Conservation (phyloP, 2,113 vertebrate species). For the Oncorhynchus tshawytscha region DNA sequence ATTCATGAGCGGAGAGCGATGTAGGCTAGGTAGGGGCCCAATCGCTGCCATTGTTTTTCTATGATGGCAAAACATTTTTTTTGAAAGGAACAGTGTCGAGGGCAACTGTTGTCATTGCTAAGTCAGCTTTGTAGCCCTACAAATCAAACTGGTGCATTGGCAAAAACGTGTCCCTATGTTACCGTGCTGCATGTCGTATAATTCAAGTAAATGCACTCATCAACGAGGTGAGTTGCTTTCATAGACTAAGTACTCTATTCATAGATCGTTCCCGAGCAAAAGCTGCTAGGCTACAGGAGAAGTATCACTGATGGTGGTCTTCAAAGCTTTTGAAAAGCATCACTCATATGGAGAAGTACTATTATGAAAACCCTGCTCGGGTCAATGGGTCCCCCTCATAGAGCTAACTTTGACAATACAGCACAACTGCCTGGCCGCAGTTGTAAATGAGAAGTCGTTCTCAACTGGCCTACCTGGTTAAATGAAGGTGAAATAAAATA, state of each 20-base stretch:
- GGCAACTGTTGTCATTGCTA: background rate
- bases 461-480: no score
- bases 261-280: conserved; percentile 2
- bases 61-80: conserved; percentile 37
- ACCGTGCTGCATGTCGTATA: background rate
- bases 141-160: background rate
- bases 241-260: background rate
- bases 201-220: background rate
- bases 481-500: no score
- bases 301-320: conserved; percentile 4
- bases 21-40: conserved; percentile 42
- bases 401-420: background rate
- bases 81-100: background rate
- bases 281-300: background rate
- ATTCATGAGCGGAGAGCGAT: conserved; percentile 69
- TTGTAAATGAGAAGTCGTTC: no score
- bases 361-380: conserved; percentile 7
- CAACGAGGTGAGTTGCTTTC: conserved; percentile 14
- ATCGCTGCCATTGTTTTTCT: conserved; percentile 60
- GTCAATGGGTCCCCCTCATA: background rate
- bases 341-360: conserved; percentile 16
- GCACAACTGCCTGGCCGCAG: background rate
- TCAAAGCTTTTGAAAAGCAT: conserved; percentile 24
- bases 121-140: background rate
- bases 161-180: background rate